A percentile compares a stretch with the other conserved stretches of the same genome.
Evolutionary conservation across 2,888 invertebrate species (phyloP).

Genomic region (Leptura quadrifasciata): DNA sequence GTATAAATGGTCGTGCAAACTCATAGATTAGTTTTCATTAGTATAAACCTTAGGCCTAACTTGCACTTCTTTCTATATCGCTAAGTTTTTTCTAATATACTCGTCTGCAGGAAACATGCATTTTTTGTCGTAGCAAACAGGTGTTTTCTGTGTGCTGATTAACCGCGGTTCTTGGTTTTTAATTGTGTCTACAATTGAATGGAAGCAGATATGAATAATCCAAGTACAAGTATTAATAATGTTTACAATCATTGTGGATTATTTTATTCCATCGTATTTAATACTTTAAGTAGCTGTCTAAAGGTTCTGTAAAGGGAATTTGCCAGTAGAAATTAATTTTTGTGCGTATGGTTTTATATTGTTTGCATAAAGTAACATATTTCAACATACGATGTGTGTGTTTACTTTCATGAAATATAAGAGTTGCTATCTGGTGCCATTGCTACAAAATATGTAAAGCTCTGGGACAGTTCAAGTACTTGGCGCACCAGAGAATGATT

Average conservation of each 20-base stretch:
- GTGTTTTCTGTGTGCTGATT: constrained; percentile 53
- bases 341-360: no score
- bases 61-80: constrained; percentile 56
- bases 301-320: no score
- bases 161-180: constrained; percentile 59
- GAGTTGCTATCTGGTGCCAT: no score
- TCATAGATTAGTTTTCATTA: constrained; percentile 59
- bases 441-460: no score
- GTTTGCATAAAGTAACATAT: no score
- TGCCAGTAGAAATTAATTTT: no score
- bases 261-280: background rate
- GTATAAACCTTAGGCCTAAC: constrained; percentile 65
- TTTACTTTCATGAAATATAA: no score
- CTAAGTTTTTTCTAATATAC: constrained; percentile 59
- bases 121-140: constrained; percentile 55
- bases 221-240: constrained; percentile 8
- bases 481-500: no score
- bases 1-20: constrained; percentile 62
- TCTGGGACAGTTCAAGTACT: no score
- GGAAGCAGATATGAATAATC: constrained; percentile 38
- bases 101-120: constrained; percentile 60
- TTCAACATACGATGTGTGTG: no score
- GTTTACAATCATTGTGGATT: background rate
- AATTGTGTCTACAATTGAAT: constrained; percentile 13
- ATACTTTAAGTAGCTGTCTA: no score